Percentiles rank a stretch among this genome's conserved stretches.
These are phyloP conservation scores for Spondyliosoma cantharus DNA, from an alignment of 2,797 vertebrate species.

Conservation along the genomic window DNA sequence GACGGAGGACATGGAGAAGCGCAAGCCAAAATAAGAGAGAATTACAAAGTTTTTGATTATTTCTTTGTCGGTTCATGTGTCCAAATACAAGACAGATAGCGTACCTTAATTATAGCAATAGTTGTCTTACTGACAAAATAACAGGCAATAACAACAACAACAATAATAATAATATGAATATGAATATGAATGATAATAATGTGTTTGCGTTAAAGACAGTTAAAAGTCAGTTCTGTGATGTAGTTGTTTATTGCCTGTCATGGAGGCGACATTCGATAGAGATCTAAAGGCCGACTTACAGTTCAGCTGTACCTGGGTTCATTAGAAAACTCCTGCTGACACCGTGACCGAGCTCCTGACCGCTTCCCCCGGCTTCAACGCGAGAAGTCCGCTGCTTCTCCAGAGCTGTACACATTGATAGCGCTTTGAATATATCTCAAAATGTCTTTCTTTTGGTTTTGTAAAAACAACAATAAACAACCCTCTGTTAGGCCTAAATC, in stretches of 20 bases:
- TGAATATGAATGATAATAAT: background rate
- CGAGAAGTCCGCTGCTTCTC: background rate
- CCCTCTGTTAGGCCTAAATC: background rate
- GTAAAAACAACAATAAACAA: background rate
- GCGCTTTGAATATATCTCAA: too few relatives aligned
- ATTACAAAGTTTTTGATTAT: background rate
- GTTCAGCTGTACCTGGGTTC: background rate
- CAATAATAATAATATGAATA: too few relatives aligned
- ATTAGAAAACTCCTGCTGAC: background rate
- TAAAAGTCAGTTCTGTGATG: background rate
- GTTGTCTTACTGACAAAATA: background rate
- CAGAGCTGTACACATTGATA: too few relatives aligned
- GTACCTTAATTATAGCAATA: background rate
- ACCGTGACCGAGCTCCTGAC: conserved; percentile 11
- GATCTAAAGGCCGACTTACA: background rate
- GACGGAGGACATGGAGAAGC: background rate
- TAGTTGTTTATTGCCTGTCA: background rate
- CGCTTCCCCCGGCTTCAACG: background rate
- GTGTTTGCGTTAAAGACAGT: background rate
- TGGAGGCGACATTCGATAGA: background rate
- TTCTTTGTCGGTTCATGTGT: too few relatives aligned
- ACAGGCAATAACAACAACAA: too few relatives aligned
- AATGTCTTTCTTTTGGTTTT: background rate
- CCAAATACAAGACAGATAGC: background rate
- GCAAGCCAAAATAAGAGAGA: background rate